Evolutionary conservation across 1,140 invertebrate genomes (phyloP).

Genomic region (Drosophila fuyamai): DNA sequence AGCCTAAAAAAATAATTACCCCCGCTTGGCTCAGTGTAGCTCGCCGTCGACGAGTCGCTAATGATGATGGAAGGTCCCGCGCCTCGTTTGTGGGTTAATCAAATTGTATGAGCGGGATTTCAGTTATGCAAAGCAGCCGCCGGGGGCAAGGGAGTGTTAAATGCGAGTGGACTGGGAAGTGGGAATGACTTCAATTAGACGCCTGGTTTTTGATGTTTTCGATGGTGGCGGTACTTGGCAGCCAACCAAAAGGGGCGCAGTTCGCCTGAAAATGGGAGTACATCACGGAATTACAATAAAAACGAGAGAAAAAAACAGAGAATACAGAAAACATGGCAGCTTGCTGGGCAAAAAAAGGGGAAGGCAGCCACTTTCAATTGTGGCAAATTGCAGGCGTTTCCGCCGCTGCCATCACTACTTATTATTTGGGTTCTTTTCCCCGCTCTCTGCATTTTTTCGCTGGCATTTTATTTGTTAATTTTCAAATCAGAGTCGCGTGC

Average conservation of each 20-base stretch:
- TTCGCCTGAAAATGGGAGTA: conserved; percentile 36
- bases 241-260: conserved; percentile 77
- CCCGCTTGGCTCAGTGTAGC: conserved; percentile 22
- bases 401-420: conserved; percentile 74
- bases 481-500: conserved; percentile 71
- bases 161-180: conserved; percentile 6
- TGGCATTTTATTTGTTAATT: conserved; percentile 78
- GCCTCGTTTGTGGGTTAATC: conserved; percentile 70
- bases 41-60: conserved; percentile 49
- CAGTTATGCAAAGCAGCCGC: conserved; percentile 66
- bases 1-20: no score
- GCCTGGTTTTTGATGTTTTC: conserved; percentile 55
- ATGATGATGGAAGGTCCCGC: conserved; percentile 76
- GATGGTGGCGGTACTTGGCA: conserved; percentile 57
- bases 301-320: conserved; percentile 9
- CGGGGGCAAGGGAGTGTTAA: conserved; percentile 27
- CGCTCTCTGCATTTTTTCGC: conserved; percentile 20
- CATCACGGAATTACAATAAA: conserved; percentile 22
- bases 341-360: conserved; percentile 20
- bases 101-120: conserved; percentile 66
- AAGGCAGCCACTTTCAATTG: conserved; percentile 78
- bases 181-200: conserved; percentile 74
- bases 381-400: conserved; percentile 82
- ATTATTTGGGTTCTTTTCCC: conserved; percentile 47
- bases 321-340: conserved; percentile 67